Conservation (phyloP, 92 coral and sea anemone species). For the Blastomussa wellsi region DNA sequence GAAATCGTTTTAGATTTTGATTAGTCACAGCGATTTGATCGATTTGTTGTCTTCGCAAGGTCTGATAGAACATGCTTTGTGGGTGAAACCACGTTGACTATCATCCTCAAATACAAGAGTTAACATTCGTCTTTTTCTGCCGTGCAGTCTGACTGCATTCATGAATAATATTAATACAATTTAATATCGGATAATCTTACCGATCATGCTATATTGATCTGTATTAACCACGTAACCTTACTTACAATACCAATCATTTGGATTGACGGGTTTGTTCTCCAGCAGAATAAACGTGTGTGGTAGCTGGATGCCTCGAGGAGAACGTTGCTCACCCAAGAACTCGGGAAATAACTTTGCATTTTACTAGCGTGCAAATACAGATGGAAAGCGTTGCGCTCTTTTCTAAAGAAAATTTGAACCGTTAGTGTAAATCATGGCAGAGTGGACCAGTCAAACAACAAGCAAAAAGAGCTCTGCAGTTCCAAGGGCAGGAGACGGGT, state of each 20-base stretch:
- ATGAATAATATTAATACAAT: background rate
- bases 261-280: background rate
- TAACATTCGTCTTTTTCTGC: background rate
- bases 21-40: background rate
- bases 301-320: background rate
- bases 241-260: background rate
- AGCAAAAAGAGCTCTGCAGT: background rate
- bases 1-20: background rate
- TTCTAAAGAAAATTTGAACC: background rate
- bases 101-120: background rate
- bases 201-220: background rate
- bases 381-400: background rate
- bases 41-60: background rate
- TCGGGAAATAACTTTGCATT: background rate
- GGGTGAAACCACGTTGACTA: background rate
- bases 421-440: background rate
- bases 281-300: background rate
- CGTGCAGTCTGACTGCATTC: background rate
- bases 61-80: background rate
- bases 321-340: background rate
- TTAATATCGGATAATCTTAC: background rate
- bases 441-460: background rate
- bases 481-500: background rate
- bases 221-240: background rate
- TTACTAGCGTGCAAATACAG: slow-evolving; percentile 3